These are phyloP conservation scores for Keiferia lycopersicella DNA, from an alignment of 2,888 invertebrate genomes.

Conservation along the genomic window DNA sequence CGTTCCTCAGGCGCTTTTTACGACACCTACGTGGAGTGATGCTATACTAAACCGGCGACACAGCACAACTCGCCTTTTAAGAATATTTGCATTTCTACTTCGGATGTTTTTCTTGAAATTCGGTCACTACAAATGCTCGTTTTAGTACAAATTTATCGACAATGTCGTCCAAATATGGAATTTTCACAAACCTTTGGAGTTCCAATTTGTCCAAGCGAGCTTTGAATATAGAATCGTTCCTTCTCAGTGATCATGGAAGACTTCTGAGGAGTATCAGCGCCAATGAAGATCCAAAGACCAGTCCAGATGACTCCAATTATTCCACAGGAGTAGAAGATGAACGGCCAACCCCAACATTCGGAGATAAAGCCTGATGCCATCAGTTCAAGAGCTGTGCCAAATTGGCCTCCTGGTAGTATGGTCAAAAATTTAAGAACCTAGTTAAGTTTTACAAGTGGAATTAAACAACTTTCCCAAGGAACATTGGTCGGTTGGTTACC, in stretches of 20 bases:
- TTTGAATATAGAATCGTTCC: constrained; percentile 84
- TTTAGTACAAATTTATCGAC: neutral
- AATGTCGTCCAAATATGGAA: neutral
- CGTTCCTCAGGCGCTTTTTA: no score
- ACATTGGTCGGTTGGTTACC: no score
- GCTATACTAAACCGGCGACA: no score
- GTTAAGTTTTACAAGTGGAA: no score
- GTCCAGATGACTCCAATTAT: constrained; percentile 78
- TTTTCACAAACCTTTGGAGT: constrained; percentile 43
- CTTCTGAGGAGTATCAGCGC: constrained; percentile 83
- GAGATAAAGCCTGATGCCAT: constrained; percentile 71
- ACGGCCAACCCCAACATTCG: constrained; percentile 82
- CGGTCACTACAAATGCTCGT: no score
- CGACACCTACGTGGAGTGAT: no score
- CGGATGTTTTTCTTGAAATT: no score
- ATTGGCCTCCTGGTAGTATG: constrained; percentile 63
- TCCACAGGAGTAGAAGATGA: constrained; percentile 84
- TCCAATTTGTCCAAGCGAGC: constrained; percentile 48
- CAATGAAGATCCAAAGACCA: constrained; percentile 79
- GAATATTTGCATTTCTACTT: no score
- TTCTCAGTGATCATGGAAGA: constrained; percentile 76
- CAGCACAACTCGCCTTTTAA: no score
- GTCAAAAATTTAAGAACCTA: no score
- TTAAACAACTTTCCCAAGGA: no score
- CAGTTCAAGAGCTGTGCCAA: constrained; percentile 82